phyloP scores from a whole-genome alignment of 1,140 invertebrate genomes.

The Eriosoma lanigerum region DNA sequence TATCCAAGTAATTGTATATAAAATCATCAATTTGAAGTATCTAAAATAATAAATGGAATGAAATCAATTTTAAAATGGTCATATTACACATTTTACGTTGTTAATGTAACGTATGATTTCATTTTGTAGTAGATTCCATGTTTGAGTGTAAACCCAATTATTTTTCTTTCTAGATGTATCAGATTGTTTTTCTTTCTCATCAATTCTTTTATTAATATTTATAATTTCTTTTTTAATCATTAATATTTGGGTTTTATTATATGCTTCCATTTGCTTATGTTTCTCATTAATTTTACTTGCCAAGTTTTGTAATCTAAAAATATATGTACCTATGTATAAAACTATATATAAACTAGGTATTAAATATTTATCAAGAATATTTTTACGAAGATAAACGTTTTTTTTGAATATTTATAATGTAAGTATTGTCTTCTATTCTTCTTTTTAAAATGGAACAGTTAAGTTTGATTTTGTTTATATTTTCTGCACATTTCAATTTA shows the following conservation, averaged over 20 bases:
- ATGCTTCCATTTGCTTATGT: background rate
- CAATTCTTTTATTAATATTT: background rate
- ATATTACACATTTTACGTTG: background rate
- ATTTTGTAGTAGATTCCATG: background rate
- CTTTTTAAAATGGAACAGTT: conserved; percentile 5
- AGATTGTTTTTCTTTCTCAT: background rate
- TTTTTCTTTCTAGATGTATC: background rate
- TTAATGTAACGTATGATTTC: background rate
- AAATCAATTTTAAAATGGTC: background rate
- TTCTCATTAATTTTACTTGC: background rate
- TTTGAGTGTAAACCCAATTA: background rate
- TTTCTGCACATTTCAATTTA: conserved; percentile 16
- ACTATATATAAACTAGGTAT: background rate
- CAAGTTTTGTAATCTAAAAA: background rate
- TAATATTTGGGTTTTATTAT: background rate
- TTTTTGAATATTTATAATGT: background rate
- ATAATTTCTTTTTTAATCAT: conserved; percentile 10
- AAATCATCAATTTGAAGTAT: background rate
- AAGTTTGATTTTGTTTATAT: background rate
- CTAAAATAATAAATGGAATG: background rate
- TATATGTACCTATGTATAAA: background rate
- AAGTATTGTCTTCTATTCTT: background rate
- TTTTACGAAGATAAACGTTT: background rate
- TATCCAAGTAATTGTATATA: background rate
- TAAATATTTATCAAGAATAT: background rate